Evolutionary conservation across 2,797 vertebrate genomes (phyloP), one percentile per base, ranked within the genome.

Genomic region (Microctenopoma steveboyesi): DNA sequence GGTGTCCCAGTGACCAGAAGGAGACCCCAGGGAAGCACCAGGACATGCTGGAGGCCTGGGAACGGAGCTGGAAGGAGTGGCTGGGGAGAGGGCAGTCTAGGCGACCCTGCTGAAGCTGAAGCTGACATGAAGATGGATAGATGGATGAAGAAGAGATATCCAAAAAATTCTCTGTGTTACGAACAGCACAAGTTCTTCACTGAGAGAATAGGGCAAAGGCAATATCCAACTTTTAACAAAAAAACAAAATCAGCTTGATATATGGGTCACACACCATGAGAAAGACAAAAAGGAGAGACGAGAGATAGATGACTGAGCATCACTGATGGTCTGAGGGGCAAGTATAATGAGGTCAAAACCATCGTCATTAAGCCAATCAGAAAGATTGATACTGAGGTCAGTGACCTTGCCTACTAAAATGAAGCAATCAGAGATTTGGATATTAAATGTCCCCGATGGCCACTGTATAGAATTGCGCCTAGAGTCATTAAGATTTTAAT

Each of bases 331-430:
- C 81, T 84, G 81, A 74, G 59, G 81, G 77, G 79, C 78, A 89
- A 89, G 86, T 89, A 91, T 92, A 91, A 91, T 91, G 90, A 90
- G 91, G 91, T 91, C 79, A 87, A 90, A 83, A 88, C 71, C 69
- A 94, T 93, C 69, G 93, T 95, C 54, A 95, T 96, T 90, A 94
- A 95, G 90, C 95, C 95, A 51, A 95, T 96, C 89, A 82, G 90
- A 81, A 80, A 89, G 89, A 91, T 88, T 86, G 80, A 91, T 89
- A 82, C 83, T 16, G 69, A 76, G 80, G 88, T 88, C 72, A 13
- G 63, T 64, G 78, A 78, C 89, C 87, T 91, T 88, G 82, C 78
- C 73, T 72, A 43, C 57, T 78, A 61, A 84, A 85, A 89, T 76
- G 79, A 86, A 72, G 84, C 74, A 81, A 81, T 89, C 75, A 55